These are phyloP conservation scores for Sigmodon hispidus DNA, from an alignment of 2,113 vertebrate genomes.

Conservation along the genomic window DNA sequence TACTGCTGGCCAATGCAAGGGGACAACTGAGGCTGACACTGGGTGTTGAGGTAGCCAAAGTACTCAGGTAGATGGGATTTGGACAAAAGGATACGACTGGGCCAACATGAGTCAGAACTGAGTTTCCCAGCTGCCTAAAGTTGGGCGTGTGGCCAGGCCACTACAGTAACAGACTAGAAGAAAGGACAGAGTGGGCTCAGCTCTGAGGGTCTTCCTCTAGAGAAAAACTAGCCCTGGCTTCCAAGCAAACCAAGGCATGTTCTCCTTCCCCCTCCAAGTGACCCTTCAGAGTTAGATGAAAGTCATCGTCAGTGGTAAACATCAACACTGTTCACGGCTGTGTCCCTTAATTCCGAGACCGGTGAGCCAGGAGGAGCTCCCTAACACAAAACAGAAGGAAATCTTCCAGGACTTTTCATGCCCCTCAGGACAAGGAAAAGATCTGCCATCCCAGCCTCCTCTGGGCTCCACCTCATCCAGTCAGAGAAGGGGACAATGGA, in stretches of 20 bases:
- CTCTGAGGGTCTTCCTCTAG: neutral
- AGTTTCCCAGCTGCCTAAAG: neutral
- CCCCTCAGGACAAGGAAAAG: neutral
- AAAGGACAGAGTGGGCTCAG: neutral
- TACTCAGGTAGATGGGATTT: accelerated
- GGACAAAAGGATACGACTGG: neutral
- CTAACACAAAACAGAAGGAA: neutral
- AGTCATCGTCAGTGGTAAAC: neutral
- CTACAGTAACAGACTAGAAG: neutral
- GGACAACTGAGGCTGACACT: neutral
- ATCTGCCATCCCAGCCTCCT: neutral
- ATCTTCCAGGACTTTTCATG: neutral
- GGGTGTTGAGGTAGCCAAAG: no score
- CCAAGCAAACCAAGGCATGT: neutral
- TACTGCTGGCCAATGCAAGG: neutral
- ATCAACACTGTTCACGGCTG: neutral
- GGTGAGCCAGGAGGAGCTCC: neutral
- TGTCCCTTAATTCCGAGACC: neutral
- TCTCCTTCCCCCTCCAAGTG: conserved; percentile 6
- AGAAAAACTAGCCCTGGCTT: neutral
- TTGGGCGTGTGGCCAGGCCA: neutral
- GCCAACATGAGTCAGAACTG: neutral
- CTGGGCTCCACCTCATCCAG: neutral
- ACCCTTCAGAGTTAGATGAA: neutral
- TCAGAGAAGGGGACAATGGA: neutral